A percentile compares a stretch with the other conserved stretches of the same genome.
These are phyloP conservation scores for Proales similis DNA, from an alignment of 1,140 invertebrate genomes.

Conservation along the genomic window DNA sequence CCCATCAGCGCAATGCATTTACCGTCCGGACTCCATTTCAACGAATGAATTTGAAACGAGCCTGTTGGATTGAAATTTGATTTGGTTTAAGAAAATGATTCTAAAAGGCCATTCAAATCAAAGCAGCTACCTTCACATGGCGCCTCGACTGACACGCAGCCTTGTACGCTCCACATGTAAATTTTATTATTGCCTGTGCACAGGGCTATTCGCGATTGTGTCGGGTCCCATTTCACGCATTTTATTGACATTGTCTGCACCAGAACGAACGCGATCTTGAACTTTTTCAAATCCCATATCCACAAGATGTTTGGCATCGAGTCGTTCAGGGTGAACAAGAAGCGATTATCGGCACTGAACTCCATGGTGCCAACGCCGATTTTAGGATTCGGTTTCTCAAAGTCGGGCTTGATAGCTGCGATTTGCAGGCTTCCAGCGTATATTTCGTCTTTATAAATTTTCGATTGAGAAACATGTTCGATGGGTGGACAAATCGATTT, in stretches of 20 bases:
- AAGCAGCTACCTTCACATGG: constrained; percentile 46
- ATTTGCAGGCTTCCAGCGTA: constrained; percentile 42
- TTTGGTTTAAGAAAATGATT: background rate
- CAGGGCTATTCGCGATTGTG: constrained; percentile 46
- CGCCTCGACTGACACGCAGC: constrained; percentile 49
- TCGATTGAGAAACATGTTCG: background rate
- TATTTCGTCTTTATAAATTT: constrained; percentile 46
- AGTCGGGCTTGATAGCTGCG: constrained; percentile 47
- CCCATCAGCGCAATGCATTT: constrained; percentile 45
- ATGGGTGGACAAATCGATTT: background rate
- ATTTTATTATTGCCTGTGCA: constrained; percentile 50
- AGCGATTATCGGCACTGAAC: constrained; percentile 51
- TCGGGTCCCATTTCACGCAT: constrained; percentile 50
- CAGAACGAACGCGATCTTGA: constrained; percentile 44
- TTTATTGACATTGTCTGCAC: constrained; percentile 48
- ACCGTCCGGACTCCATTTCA: constrained; percentile 49
- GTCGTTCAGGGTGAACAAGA: constrained; percentile 52
- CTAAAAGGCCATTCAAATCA: background rate
- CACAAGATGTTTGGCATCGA: constrained; percentile 50
- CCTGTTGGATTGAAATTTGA: constrained; percentile 39
- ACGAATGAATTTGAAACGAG: constrained; percentile 44
- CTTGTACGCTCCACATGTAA: constrained; percentile 53
- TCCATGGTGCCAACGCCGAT: constrained; percentile 47
- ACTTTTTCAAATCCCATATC: constrained; percentile 49
- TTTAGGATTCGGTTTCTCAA: constrained; percentile 49